These are phyloP conservation scores for Pachycephala philippinensis DNA, from an alignment of 2,113 vertebrate species.

Conservation along the genomic window DNA sequence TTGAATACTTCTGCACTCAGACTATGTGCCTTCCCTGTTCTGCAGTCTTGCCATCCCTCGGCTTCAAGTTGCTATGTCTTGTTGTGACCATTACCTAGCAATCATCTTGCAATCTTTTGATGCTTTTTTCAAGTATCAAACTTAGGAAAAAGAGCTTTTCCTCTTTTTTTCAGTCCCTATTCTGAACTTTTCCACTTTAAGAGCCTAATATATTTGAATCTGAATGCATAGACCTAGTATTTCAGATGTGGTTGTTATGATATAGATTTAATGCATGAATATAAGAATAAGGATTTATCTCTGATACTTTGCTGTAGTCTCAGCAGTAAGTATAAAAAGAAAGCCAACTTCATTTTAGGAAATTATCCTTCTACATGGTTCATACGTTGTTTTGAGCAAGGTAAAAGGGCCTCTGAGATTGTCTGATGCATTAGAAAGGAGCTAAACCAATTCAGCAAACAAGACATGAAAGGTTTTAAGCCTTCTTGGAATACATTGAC, in stretches of 20 bases:
- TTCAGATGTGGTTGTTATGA: not conserved
- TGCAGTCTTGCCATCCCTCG: not conserved
- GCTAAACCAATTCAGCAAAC: not conserved
- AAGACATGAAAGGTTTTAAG: not conserved
- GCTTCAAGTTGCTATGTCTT: not conserved
- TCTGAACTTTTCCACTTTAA: not conserved
- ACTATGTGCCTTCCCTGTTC: not conserved
- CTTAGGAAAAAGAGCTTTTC: not conserved
- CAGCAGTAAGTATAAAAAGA: not conserved
- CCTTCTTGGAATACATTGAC: not conserved
- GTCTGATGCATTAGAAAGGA: not conserved
- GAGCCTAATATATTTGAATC: not conserved
- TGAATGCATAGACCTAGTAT: not conserved
- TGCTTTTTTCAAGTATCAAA: not conserved
- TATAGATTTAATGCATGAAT: not conserved
- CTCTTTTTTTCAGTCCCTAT: not conserved
- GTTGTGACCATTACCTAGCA: not conserved
- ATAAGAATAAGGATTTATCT: not conserved
- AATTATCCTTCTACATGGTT: not conserved
- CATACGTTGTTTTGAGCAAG: not conserved
- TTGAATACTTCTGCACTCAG: not conserved
- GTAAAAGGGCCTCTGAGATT: not conserved
- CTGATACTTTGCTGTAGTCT: not conserved
- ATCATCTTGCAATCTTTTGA: not conserved
- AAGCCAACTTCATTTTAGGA: not conserved